Evolutionary conservation across 2,888 invertebrate species (phyloP).

Genomic region (Hirtodrosophila confusa): DNA sequence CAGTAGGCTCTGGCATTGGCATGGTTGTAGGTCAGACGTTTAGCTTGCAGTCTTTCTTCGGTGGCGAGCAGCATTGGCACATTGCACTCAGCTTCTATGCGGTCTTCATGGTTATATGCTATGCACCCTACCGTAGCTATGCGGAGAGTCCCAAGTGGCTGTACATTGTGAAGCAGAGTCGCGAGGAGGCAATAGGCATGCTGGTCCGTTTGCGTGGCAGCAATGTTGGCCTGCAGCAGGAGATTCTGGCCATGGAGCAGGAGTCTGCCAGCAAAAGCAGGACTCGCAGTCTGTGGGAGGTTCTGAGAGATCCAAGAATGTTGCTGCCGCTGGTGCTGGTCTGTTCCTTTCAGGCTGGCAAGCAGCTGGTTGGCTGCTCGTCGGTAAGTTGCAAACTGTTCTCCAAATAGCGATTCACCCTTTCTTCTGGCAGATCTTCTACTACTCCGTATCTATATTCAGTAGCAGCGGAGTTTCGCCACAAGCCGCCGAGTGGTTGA

Average conservation of each 20-base stretch:
- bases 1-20: constrained; percentile 85
- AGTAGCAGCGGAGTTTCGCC: constrained; percentile 38
- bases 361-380: constrained; percentile 60
- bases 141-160: constrained; percentile 96
- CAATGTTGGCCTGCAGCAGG: constrained; percentile 30
- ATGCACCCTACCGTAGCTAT: constrained; percentile 87
- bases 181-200: constrained; percentile 87
- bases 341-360: constrained; percentile 58
- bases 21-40: constrained; percentile 81
- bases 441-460: constrained; percentile 57
- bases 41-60: constrained; percentile 79
- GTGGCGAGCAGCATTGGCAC: constrained; percentile 90
- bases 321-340: constrained; percentile 45
- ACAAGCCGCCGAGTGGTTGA: constrained; percentile 34
- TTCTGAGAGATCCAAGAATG: constrained; percentile 36
- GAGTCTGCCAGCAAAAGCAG: constrained; percentile 37
- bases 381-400: constrained; percentile 26
- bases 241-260: constrained; percentile 47
- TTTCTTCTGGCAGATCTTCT: constrained; percentile 43
- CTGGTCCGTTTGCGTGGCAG: constrained; percentile 87
- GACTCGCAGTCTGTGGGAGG: constrained; percentile 23
- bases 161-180: constrained; percentile 88
- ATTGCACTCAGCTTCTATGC: constrained; percentile 89
- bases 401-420: no score
- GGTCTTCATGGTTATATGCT: constrained; percentile 88